Evolutionary conservation across 2,113 vertebrate species (phyloP), one percentile per base, ranked within the genome.

Genomic region (Genyomyrus donnyi): DNA sequence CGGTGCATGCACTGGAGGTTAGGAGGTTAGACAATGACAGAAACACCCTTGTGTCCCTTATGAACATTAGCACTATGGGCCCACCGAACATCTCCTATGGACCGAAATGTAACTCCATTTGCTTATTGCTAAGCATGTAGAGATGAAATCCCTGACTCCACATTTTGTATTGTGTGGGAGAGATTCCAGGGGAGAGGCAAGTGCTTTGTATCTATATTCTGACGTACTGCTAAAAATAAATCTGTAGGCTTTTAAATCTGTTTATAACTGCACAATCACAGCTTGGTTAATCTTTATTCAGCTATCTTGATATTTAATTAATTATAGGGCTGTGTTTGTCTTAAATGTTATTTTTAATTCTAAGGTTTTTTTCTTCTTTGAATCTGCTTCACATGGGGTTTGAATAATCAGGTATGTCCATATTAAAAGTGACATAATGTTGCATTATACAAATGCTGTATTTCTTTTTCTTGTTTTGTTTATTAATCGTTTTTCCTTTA

Each of bases 51-150:
- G 31, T 77, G 35, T 42, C 17, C 31, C 62, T 31, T 31, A 77
- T 39, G 39, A 77, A 19, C 13, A 0, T 35, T 42, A 77, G 5
- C 24, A 24, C 24, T 48, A 21, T 48, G 83, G 45, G 8, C 8
- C 83, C 83, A 24, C 45, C 11, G 19, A 85, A 24, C 39, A 85
- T 46, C 17, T 85, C 42, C 45, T 46, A 24, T 13, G 21, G 17
- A 85, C 9, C n/a, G 83, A 85, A 48, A 85, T 85, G 83, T 85
- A 21, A 48, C 45, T 85, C 31, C 13, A 80, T 88, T 62, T 88
- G 87, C 42, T 46, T 85, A 85, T 85, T 46, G 8, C 19, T 19
- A 48, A n/a, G 83, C 83, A 85, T 48, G 17, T 80, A 39, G 21
- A 84, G 42, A 85, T 85, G 5, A 85, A 85, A 85, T 48, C 83